Evolutionary conservation across 2,888 invertebrate genomes (phyloP).

Genomic region (Troglohyphantes excavatus): DNA sequence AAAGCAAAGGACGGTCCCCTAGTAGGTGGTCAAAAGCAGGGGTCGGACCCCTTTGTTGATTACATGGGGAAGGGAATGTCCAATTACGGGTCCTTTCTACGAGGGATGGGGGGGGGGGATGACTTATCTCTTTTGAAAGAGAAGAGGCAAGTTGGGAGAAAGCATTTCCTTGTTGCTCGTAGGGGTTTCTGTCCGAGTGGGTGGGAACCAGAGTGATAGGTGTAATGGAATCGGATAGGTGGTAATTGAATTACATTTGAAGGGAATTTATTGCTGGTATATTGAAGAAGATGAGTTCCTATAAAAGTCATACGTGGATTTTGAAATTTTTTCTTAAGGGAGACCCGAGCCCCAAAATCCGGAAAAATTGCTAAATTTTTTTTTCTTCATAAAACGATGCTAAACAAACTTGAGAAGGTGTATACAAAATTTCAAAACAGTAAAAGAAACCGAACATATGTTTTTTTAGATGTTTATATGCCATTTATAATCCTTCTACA

Average conservation of each 20-base stretch:
- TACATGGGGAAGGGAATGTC: conserved; percentile 3
- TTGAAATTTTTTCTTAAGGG: no score
- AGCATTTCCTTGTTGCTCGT: conserved; percentile 58
- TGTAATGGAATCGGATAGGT: neutral
- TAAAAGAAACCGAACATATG: no score
- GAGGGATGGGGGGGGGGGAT: neutral
- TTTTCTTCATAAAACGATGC: no score
- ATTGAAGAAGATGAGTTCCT: no score
- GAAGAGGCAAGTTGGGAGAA: conserved; percentile 31
- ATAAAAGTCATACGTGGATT: no score
- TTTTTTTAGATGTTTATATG: no score
- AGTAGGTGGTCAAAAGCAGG: neutral
- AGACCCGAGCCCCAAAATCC: no score
- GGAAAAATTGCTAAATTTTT: no score
- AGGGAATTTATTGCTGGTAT: neutral
- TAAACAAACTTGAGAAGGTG: no score
- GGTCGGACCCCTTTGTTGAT: neutral
- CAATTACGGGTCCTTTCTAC: conserved; percentile 45
- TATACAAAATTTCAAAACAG: no score
- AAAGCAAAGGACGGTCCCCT: neutral
- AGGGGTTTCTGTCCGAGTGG: neutral
- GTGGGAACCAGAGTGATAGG: neutral
- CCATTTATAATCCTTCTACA: no score
- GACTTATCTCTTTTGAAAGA: conserved; percentile 43
- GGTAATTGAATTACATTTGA: neutral